Evolutionary conservation across 2,888 invertebrate species (phyloP), one percentile per base, ranked within the genome.

Genomic region (Nomada ruficornis): DNA sequence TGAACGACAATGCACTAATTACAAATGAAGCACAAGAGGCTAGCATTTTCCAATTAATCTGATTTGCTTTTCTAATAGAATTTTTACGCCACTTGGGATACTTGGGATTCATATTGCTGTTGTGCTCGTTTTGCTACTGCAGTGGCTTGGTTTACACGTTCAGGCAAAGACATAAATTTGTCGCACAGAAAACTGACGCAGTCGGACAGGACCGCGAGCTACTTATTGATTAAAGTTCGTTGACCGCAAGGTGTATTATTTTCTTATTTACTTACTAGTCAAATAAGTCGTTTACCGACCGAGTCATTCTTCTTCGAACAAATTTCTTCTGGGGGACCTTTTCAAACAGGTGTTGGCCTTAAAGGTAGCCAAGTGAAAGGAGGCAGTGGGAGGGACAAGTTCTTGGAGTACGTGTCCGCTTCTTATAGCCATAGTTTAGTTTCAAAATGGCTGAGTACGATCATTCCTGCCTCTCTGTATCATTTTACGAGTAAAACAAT

Each of bases 71-170:
- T 44, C 26, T 60, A 5, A 80, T 92, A 95, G 96, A 95, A 81
- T 95, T 96, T 86, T 90, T 95, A 26, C 94, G 95, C 5, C 95
- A 96, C 89, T 94, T 95, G 89, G 94, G 95, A 85, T 96, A 96
- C 89, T 92, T 96, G 76, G 95, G 94, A 42, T 95, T 96, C 89
- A 94, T 96, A 52, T 90, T 96, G 36, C 94, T 95, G 10, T 90
- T 96, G 55, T 95, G 95, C 20, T 94, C 94, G 26, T 94, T 95
- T 64, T 95, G 95, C 88, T 96, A 96, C 87, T 95, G 95, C 82
- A 95, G 94, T 64, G 96, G 96, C 23, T 90, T 96, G 67, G 90
- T 95, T 76, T 93, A 95, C n/a, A 94, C 95, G 26, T 96, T 94
- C 92, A 94, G 92, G 78, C 93, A 94, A 85, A 93, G 93, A 44